Evolutionary conservation across 1,140 invertebrate species (phyloP), one percentile per base, ranked within the genome.

Genomic region (Antheraea mylitta): DNA sequence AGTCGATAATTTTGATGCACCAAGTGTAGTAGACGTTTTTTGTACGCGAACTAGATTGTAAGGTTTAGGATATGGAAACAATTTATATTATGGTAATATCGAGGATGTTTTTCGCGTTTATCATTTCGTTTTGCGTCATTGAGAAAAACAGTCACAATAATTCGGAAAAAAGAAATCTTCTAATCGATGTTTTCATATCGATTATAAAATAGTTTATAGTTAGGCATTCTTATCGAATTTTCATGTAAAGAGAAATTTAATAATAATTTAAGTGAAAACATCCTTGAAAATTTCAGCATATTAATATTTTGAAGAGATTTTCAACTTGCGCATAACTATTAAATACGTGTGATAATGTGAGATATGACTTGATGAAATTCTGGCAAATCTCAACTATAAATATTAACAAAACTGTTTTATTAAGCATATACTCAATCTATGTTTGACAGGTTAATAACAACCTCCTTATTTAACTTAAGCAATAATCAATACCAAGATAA

Each of bases 311-410:
- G 38, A 42, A 42, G 22, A 7, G 8, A 19, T 61, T 13, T 16
- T 13, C 5, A 53, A 53, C 16, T 11, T 53, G 10, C 66, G 69
- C 72, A 69, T 69, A 74, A 69, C 69, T 69, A 70, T 78, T 68
- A 61, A 72, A 69, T 73, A 74, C 69, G 76, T 80, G 83, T 82
- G 80, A 82, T 86, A 83, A 37, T 74, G 78, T 81, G 79, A 76
- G 78, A 74, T 82, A 78, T 81, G 65, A 80, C 73, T 76, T 67
- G 45, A 53, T 2, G 16, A n/a, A 16, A 7, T 2, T 53, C 9
- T 53, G 22, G 4, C 22, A 30, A 30, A 4, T 30, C 22, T 4
- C 22, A 30, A 30, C 22, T 30, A 30, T 30, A 30, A 4, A 4
- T 30, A 30, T 30, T 30, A 30, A 30, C 22, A 30, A 30, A 1